Conservation (phyloP, 2,113 vertebrate species). For the human region DNA sequence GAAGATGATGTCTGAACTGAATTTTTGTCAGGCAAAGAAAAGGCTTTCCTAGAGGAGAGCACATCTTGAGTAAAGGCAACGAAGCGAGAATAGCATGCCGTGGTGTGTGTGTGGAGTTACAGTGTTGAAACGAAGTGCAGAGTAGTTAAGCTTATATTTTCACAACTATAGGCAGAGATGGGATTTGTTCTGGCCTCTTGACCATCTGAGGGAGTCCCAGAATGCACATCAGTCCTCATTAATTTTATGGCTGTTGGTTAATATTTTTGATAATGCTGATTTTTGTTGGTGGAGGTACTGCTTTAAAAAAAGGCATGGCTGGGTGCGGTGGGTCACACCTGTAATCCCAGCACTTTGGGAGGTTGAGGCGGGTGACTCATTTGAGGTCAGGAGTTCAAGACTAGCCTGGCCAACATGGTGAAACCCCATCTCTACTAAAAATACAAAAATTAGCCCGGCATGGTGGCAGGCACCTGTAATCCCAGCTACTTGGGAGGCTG, state of each 20-base stretch:
- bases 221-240: neutral
- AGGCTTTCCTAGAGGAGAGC: neutral
- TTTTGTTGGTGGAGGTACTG: neutral
- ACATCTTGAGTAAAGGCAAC: neutral
- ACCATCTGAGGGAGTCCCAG: neutral
- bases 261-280: neutral
- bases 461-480: too few relatives aligned
- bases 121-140: neutral
- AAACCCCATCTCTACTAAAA: too few relatives aligned
- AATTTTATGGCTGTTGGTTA: neutral
- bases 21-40: neutral
- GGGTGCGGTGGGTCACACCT: too few relatives aligned
- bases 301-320: neutral
- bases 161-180: neutral
- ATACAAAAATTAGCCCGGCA: too few relatives aligned
- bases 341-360: too few relatives aligned
- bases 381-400: too few relatives aligned
- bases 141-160: neutral
- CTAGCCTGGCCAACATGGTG: too few relatives aligned
- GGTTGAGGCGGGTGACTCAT: too few relatives aligned
- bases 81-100: neutral
- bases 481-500: too few relatives aligned
- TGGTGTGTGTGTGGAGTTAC: neutral
- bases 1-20: neutral
- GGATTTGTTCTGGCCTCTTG: constrained; percentile 3